Conservation (phyloP, 2,888 invertebrate species). For the Cephus spinipes region DNA sequence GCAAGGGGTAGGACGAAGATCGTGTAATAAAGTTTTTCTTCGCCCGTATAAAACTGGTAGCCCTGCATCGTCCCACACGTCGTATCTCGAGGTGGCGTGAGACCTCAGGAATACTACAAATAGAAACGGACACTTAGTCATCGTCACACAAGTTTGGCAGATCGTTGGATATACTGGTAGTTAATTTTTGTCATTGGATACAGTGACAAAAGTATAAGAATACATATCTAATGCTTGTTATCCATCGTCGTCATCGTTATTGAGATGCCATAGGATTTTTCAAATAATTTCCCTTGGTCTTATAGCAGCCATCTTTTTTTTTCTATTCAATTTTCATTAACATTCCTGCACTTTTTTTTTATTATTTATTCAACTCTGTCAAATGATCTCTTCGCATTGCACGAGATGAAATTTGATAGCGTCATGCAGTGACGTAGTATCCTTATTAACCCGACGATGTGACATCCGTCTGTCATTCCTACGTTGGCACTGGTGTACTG, state of each 20-base stretch:
- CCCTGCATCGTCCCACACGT: constrained; percentile 9
- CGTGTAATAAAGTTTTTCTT: constrained; percentile 28
- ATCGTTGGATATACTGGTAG: constrained; percentile 8
- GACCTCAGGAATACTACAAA: constrained; percentile 20
- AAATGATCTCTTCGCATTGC: neutral
- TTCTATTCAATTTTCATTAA: neutral
- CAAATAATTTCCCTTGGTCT: neutral
- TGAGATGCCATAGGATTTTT: neutral
- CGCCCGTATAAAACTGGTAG: constrained; percentile 24
- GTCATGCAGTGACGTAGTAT: constrained; percentile 46
- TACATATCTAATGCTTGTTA: neutral
- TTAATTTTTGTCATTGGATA: neutral
- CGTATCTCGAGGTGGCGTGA: constrained; percentile 25
- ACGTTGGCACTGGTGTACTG: constrained; percentile 34
- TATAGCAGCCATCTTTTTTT: neutral
- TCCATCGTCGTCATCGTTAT: no score
- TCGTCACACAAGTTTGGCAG: neutral
- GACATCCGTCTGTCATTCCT: constrained; percentile 44
- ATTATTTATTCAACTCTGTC: neutral
- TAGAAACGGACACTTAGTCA: neutral
- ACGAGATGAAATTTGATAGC: constrained; percentile 30
- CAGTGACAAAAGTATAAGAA: neutral
- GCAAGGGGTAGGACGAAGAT: constrained; percentile 6
- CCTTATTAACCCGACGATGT: constrained; percentile 54
- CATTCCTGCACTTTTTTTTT: no score